Evolutionary conservation across 2,797 vertebrate species (phyloP), one percentile per base, ranked within the genome.

Genomic region (Clarias platycephalus): DNA sequence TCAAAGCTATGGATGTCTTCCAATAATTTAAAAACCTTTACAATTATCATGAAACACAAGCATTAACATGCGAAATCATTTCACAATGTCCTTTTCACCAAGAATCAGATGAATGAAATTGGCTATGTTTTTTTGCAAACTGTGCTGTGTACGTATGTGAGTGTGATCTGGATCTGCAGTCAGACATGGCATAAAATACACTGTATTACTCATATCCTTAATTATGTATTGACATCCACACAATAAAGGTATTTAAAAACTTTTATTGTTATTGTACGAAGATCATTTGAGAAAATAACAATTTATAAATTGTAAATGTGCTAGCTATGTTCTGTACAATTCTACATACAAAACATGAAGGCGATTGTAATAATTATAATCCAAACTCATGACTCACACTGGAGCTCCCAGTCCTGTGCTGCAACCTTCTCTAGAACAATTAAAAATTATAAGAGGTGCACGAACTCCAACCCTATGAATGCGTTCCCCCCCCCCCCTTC

Each of bases 261-360:
- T 80, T 78, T 83, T 82, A 78, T 87, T 89, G 86, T 87, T 53
- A 77, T 88, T 86, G 88, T 91, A 86, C 84, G 90, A 89, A 88
- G 86, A 87, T 83, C 68, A 85, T 90, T 91, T 92, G 83, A 85
- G 83, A 91, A 93, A 91, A 90, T 88, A 88, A 90, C 87, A 64
- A 87, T 85, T 82, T 87, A 70, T 85, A 88, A 81, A 76, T 86
- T 88, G 67, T 88, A 90, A 85, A 84, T 87, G 76, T 79, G 80
- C 85, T 88, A 77, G 78, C 58, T 40, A 78, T 62, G 57, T 78
- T 62, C 83, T 87, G 82, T 89, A 88, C 85, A 90, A 85, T 89
- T 87, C 84, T 88, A 89, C 82, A 86, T 89, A 88, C 64, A 89
- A 91, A 90, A 91, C 72, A 90, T 89, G 82, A 86, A 89, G 75